Evolutionary conservation across 2,113 vertebrate genomes (phyloP).

Genomic region (Raphicerus campestris): DNA sequence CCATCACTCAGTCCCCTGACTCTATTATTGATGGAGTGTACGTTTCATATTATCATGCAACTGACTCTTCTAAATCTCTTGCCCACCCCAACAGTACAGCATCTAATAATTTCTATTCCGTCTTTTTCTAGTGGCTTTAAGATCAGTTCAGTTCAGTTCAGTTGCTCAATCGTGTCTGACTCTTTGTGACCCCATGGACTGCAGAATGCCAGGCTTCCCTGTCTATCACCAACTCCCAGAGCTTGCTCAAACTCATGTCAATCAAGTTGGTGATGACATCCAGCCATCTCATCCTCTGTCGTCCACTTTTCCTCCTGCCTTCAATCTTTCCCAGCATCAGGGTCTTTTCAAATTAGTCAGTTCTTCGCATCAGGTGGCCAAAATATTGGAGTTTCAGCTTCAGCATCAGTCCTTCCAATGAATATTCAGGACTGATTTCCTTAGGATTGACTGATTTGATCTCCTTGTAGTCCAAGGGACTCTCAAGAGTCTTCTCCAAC

Average conservation of each 20-base stretch:
- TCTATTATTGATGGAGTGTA: not conserved
- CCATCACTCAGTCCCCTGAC: not conserved
- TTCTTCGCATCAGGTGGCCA: not conserved
- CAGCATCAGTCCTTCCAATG: not conserved
- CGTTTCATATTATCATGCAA: not conserved
- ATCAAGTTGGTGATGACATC: not conserved
- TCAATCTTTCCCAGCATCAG: not conserved
- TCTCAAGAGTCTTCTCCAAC: too few species aligned
- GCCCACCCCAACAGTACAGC: not conserved
- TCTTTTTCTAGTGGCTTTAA: not conserved
- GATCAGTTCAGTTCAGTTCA: not conserved
- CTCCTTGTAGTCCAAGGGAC: not conserved
- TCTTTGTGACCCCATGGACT: not conserved
- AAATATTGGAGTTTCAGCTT: not conserved
- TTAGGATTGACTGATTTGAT: not conserved
- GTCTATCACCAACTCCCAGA: not conserved
- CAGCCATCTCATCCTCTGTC: not conserved
- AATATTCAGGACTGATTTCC: not conserved
- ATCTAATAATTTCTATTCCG: not conserved
- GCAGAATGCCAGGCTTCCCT: not conserved
- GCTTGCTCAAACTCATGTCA: not conserved
- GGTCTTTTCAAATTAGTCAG: not conserved
- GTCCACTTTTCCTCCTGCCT: not conserved
- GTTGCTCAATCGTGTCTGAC: accelerated
- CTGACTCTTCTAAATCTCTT: not conserved